Base-by-base conservation (phyloP, 2,797 vertebrate genomes). In the Chromobotia macracanthus region DNA sequence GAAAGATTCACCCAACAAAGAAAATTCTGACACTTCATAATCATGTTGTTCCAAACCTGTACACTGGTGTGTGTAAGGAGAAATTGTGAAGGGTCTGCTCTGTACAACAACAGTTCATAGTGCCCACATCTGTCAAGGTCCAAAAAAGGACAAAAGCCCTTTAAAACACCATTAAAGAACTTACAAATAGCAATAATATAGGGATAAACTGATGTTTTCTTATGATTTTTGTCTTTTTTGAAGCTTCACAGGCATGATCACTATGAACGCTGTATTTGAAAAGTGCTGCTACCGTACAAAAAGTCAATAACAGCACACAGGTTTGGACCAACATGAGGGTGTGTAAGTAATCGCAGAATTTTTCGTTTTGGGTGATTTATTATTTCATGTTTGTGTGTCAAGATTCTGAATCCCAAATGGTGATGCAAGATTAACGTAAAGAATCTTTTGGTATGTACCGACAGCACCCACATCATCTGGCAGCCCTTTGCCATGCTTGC, bases 391-490 rank as follows among this genome's bases (percentile, higher is more conserved):
- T 23, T 55, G 31, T 44, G 53, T 63, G 48, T 60, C 65, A 63
- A 35, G 56, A 75, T 41, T 38, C 55, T 63, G 31, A 68, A 65
- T 71, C 73, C 66, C 67, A 76, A 76, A 76, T 63, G 58, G n/a
- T 69, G 44, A 56, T 77, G 74, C 44, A 77, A 66, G n/a, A n/a
- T n/a, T n/a, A n/a, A n/a, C n/a, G n/a, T 60, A 63, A 69, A 58
- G 11, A 77, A 83, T 83, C 84, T 81, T 61, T 77, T 74, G 38
- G 66, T 80, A 84, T 83, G 76, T 79, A 82, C 73, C 80, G 71
- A 75, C 82, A 80, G 82, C 82, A 81, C 79, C 84, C 81, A 84
- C 81, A 84, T 82, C 83, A 80, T 84, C 67, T 64, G 72, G 83
- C 64, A 82, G 83, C 80, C 67, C 79, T 84, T 80, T 78, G 74